Percentiles rank a stretch among this genome's conserved stretches.
Conservation (phyloP, 2,113 vertebrate species). For the Rafetus swinhoei region DNA sequence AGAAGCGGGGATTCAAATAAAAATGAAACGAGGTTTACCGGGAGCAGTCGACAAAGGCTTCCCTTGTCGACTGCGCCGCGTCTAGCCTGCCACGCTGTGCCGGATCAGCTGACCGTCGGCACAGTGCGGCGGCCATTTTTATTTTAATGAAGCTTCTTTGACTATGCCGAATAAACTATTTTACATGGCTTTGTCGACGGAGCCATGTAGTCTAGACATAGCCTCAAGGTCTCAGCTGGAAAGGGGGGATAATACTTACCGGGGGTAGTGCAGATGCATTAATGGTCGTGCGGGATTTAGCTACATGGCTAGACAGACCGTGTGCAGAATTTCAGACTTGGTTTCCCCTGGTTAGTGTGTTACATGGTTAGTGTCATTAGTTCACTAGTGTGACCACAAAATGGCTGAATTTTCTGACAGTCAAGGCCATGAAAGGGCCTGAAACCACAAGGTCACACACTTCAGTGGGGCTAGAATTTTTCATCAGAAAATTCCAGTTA, state of each 20-base stretch:
- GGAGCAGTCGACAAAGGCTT: no score
- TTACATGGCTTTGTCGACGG: no score
- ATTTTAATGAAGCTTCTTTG: no score
- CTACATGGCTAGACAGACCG: neutral
- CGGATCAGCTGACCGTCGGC: no score
- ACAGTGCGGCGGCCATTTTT: no score
- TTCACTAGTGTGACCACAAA: neutral
- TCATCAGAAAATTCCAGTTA: neutral
- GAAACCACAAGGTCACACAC: neutral
- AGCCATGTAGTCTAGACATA: no score
- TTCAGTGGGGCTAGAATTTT: neutral
- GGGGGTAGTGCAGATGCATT: neutral
- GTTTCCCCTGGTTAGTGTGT: slow-evolving; percentile 50
- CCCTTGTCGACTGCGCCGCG: no score
- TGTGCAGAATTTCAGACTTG: slow-evolving; percentile 48
- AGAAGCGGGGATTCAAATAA: no score
- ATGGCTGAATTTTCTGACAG: neutral
- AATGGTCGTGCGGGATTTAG: neutral
- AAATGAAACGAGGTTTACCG: no score
- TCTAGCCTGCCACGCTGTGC: no score
- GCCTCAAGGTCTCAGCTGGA: neutral
- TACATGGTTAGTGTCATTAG: slow-evolving; percentile 7
- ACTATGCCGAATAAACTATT: no score
- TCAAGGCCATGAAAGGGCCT: accelerated
- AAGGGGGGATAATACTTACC: neutral